Evolutionary conservation across 2,113 vertebrate genomes (phyloP), one percentile per base, ranked within the genome.

Genomic region (Eidolon helvum): DNA sequence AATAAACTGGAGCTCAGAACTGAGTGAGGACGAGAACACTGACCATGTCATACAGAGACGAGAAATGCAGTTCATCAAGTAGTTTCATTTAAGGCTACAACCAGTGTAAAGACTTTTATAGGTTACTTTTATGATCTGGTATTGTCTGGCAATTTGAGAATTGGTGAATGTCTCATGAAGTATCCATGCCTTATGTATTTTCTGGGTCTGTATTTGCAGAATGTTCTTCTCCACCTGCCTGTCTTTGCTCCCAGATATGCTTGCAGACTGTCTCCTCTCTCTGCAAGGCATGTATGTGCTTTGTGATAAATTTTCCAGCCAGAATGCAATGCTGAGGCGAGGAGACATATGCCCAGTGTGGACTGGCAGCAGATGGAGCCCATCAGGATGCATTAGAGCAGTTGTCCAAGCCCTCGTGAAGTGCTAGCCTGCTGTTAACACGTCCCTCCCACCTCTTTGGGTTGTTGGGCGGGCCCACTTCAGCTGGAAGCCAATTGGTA

Each of bases 361-460:
- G 50, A 65, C 0, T 14, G 93, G 93, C 72, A 88, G 77, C 97
- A 98, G 96, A 84, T 83, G 86, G 95, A 93, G 53, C 92, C 90
- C 91, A 95, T 91, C 91, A 79, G 93, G 77, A 96, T 94, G 74
- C 86, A 7, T 87, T 93, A 84, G 94, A 98, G 90, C 85, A 71
- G 40, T 91, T 88, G 83, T 94, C 95, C 97, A 82, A 91, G 66
- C 59, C 66, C 68, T 69, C 15, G 18, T 75, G 93, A 90, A 97
- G 92, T 80, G 83, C 88, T 72, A 95, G 94, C 91, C 75, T 96
- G 91, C 97, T 71, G 63, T 90, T 94, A 65, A 84, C 84, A 94
- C 92, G 7, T 72, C 77, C 94, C 72, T 59, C 88, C 72, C 18
- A 1, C 87, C 92, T 45, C 90, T 97, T 75, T 77, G 80, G 69